Conservation (phyloP, 2,797 vertebrate species). For the Myoxocephalus aenaeus region DNA sequence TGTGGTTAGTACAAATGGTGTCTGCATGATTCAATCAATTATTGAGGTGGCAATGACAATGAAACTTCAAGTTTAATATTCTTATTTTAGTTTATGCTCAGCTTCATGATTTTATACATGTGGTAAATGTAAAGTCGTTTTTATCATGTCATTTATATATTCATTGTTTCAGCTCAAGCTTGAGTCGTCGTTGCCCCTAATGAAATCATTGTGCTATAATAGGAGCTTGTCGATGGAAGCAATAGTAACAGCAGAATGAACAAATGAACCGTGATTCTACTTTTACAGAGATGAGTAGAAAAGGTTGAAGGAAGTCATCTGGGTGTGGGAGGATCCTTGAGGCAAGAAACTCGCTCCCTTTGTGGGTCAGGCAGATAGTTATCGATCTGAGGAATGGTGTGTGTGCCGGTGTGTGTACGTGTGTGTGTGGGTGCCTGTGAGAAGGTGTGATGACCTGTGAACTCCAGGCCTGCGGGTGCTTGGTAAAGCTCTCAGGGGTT, state of each 20-base stretch:
- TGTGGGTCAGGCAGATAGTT: slow-evolving; percentile 17
- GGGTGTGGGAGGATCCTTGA: slow-evolving; percentile 40
- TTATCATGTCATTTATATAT: background rate
- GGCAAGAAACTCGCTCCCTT: slow-evolving; percentile 38
- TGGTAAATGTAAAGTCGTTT: background rate
- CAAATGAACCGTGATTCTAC: slow-evolving; percentile 10
- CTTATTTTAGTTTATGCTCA: background rate
- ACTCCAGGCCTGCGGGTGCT: slow-evolving; percentile 64
- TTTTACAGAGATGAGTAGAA: slow-evolving; percentile 9
- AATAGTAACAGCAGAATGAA: background rate
- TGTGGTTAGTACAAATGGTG: background rate
- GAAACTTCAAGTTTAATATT: slow-evolving; percentile 4
- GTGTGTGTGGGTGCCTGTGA: slow-evolving; percentile 11
- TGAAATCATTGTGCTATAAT: background rate
- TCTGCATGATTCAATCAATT: slow-evolving; percentile 4
- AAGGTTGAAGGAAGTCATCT: background rate
- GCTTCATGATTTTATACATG: background rate
- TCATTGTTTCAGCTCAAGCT: background rate
- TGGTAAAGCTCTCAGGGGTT: slow-evolving; percentile 69
- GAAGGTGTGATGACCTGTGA: slow-evolving; percentile 74
- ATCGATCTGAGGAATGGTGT: slow-evolving; percentile 50
- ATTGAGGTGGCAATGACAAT: slow-evolving; percentile 1
- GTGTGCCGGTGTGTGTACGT: background rate
- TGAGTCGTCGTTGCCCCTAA: background rate
- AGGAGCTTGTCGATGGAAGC: background rate